Evolutionary conservation across 1,140 invertebrate species (phyloP), one percentile per base, ranked within the genome.

Genomic region (Lineus longissimus): DNA sequence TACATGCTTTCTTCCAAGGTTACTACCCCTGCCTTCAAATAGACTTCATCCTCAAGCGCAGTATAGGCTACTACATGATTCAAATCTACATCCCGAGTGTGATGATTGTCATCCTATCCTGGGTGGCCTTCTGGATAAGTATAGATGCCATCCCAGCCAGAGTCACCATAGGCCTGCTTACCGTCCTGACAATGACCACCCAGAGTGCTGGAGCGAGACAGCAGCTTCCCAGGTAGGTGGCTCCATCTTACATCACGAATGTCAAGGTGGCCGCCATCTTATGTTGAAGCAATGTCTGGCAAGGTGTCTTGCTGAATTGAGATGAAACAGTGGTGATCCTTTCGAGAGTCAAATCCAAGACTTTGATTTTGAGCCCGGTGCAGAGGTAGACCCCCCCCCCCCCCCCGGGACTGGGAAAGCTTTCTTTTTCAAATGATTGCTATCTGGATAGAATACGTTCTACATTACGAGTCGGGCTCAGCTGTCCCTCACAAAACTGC

Each of bases 111-210:
- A 65, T 71, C 30, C 30, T 71, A 15, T 71, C 70, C 33, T 71
- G 68, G 68, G 61, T 71, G 30, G 58, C 68, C 6, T 71, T 71
- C 62, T 71, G 56, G 51, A 92, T 95, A 27, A 92, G 94, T 81
- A 85, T 92, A 17, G 93, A 95, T 81, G 93, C 93, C 1, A 95
- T 93, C 0, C 89, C 90, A 1, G 91, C 92, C 78, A 79, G 91
- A 65, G 84, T 85, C 22, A 70, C 77, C 7, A 66, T 80, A 7
- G 76, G 77, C 87, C 92, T 0, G 15, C 27, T 59, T 17, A 68
- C 66, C 29, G 66, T 68, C 17, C 64, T 68, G 22, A 68, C 66
- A n/a, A 65, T 65, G 51, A 68, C 66, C 6, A 68, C 66, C 7
- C 58, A 65, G 59, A 65, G 63, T 45, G 58, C 59, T 29, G 61